Evolutionary conservation across 2,113 vertebrate species (phyloP).

Genomic region (Aegithalos caudatus): DNA sequence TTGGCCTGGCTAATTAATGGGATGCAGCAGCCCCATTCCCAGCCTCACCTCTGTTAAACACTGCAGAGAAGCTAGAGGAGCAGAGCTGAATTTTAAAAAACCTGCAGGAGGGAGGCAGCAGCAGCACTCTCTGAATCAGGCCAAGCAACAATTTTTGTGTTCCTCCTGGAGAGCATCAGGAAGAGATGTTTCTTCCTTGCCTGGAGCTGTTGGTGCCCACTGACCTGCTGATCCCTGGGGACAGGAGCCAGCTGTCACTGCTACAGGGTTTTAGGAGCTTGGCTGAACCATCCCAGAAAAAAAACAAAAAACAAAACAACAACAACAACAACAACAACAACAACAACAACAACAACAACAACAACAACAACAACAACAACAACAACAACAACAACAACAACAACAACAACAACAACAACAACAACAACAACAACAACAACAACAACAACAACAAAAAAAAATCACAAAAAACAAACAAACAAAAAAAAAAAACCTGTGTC

Average conservation of each 20-base stretch:
- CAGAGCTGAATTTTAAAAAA: constrained; percentile 14
- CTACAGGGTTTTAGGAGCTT: neutral
- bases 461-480: too few relatives aligned
- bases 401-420: too few relatives aligned
- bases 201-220: neutral
- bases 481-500: neutral
- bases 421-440: too few relatives aligned
- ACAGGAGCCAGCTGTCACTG: neutral
- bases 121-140: neutral
- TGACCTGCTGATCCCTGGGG: neutral
- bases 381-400: too few relatives aligned
- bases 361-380: too few relatives aligned
- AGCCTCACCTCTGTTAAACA: neutral
- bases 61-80: neutral
- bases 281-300: neutral
- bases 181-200: neutral
- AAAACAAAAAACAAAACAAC: too few relatives aligned
- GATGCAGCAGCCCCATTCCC: neutral
- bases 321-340: too few relatives aligned
- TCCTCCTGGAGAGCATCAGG: neutral
- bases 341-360: too few relatives aligned
- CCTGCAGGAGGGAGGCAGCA: constrained; percentile 18
- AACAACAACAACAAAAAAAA: too few relatives aligned
- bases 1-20: neutral
- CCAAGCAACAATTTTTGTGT: neutral